Base-by-base conservation (phyloP, 53 echinoderm and acorn worm genomes). In the Echinometra lucunter region DNA sequence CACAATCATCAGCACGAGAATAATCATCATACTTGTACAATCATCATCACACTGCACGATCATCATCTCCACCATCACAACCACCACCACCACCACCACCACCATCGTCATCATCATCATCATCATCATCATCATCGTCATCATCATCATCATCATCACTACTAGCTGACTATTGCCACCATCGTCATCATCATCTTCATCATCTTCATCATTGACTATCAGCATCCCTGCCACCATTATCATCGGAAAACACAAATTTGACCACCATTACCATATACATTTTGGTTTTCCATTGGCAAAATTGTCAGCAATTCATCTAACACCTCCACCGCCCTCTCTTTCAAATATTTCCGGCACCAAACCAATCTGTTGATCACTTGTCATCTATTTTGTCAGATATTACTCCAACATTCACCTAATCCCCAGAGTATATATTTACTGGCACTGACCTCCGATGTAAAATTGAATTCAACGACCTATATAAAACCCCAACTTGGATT, bases 111-210 rank as follows among this genome's bases (percentile, higher is more conserved):
- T 34, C 72, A 72, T 34, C 72, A 35, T 72, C 35, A 72, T 35
- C 72, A 66, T 38, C 91, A 91, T 38, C 9, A 63, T 91, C 67
- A 91, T 35, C 7, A 66, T 66, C 66, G 37, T 91, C 91, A 91
- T 66, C 91, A 66, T 91, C 63, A 91, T 37, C 38, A 91, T 58
- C 90, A 57, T 58, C 90, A 90, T 57, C 90, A 90, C 30, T 6
- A 90, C 28, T 17, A 56, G 5, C 90, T 57, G 30, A 82, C 16
- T 34, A 82, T 6, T 47, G 49, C 9, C 4, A 58, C 58, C 90
- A 90, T 58, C 57, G 3, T 60, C 67, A 91, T 38, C 7, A 60
- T 60, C 40, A 91, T 13, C 63, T 37, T 60, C 91, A 30, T 91
- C 35, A 32, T 66, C 63, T 13, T 91, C 91, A 66, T 66, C 37